A percentile compares a stretch with the other conserved stretches of the same genome.
Evolutionary conservation across 2,888 invertebrate species (phyloP).

Genomic region (Pyrrhia umbra): DNA sequence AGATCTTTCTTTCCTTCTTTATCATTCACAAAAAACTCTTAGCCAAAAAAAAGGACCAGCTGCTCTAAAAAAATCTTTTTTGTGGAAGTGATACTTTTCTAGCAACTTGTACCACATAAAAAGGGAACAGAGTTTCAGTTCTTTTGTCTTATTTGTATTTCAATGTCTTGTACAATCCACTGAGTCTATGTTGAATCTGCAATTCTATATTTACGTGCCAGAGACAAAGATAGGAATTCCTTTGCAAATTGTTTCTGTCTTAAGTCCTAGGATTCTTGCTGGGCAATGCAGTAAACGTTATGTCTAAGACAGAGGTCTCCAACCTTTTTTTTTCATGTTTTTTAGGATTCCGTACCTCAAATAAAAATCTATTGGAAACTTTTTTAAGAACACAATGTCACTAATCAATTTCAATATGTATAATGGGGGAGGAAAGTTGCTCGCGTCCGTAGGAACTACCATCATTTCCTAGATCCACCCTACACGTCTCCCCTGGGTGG

Average conservation of each 20-base stretch:
- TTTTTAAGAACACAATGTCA: too few relatives aligned
- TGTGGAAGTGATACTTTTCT: not conserved
- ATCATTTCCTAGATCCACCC: too few relatives aligned
- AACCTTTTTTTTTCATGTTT: not conserved
- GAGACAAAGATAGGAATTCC: constrained; percentile 29
- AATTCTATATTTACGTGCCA: constrained; percentile 24
- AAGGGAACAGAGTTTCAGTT: not conserved
- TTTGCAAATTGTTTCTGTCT: constrained; percentile 13
- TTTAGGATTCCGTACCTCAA: not conserved
- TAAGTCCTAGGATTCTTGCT: constrained; percentile 2
- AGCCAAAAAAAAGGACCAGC: too few relatives aligned
- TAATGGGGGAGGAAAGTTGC: too few relatives aligned
- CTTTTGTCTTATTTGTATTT: constrained; percentile 27
- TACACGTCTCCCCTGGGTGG: too few relatives aligned
- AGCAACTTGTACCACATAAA: not conserved
- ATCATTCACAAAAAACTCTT: too few relatives aligned
- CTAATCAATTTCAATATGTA: too few relatives aligned
- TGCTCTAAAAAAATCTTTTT: not conserved
- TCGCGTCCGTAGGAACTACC: too few relatives aligned
- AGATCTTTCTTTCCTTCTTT: too few relatives aligned
- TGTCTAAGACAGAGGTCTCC: not conserved
- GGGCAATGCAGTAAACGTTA: constrained; percentile 15
- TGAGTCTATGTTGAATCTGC: not conserved
- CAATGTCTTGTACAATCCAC: constrained; percentile 11
- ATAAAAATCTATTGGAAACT: too few relatives aligned